These are phyloP conservation scores for Ornithoptera alexandrae DNA, from an alignment of 2,888 invertebrate species.

Conservation along the genomic window DNA sequence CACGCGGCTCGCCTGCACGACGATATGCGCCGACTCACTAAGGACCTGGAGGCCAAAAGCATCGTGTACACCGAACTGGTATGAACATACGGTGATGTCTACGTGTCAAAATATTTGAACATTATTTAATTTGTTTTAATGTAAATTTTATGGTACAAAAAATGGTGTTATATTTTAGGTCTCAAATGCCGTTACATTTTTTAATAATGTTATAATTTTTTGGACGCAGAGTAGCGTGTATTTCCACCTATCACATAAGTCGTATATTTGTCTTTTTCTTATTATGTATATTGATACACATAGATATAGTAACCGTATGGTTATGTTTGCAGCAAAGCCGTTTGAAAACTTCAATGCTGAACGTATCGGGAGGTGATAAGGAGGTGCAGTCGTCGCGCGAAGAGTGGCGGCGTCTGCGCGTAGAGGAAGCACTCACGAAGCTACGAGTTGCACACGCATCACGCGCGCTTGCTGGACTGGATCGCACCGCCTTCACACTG, in stretches of 20 bases:
- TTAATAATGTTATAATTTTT: no score
- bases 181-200: no score
- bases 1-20: constrained; percentile 63
- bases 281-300: background rate
- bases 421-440: constrained; percentile 83
- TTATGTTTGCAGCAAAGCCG: constrained; percentile 57
- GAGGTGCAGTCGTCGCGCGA: constrained; percentile 48
- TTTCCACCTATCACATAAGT: no score
- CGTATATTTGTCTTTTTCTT: no score
- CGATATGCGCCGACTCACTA: constrained; percentile 66
- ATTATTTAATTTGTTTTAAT: background rate
- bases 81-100: background rate
- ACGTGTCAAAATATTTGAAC: background rate
- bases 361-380: constrained; percentile 65
- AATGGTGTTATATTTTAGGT: no score
- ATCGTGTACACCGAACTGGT: constrained; percentile 50
- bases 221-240: no score
- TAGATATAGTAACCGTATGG: background rate
- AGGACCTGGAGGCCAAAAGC: constrained; percentile 53
- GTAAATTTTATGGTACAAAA: background rate
- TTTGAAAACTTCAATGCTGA: constrained; percentile 58
- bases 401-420: constrained; percentile 59
- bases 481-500: constrained; percentile 82
- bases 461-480: constrained; percentile 81
- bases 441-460: constrained; percentile 84